Evolutionary conservation across 2,888 invertebrate species (phyloP).

Genomic region (Micoletzkya japonica): DNA sequence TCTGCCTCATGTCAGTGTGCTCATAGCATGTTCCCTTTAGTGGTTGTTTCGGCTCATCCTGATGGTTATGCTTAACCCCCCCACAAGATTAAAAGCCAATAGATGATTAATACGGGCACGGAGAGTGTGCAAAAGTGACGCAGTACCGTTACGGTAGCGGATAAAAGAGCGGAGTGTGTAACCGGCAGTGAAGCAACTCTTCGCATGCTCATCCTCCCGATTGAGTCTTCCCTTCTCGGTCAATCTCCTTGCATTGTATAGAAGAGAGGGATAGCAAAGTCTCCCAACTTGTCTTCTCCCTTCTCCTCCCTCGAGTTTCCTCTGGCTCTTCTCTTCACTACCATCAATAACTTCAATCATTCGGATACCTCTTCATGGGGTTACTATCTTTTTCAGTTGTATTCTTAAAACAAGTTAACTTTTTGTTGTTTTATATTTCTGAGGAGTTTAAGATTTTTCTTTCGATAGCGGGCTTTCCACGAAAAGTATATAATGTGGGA

Average conservation of each 20-base stretch:
- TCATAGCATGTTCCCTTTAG: too few species aligned
- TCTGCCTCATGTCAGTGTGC: too few species aligned
- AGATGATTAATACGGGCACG: too few species aligned
- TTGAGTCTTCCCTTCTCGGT: background rate
- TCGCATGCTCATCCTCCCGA: background rate
- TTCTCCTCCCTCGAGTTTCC: constrained; percentile 1
- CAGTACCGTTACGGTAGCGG: too few species aligned
- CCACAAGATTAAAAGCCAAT: too few species aligned
- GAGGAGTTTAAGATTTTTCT: background rate
- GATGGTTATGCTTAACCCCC: too few species aligned
- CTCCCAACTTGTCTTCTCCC: constrained; percentile 3
- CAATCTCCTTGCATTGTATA: background rate
- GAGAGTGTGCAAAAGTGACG: too few species aligned
- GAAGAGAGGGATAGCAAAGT: background rate
- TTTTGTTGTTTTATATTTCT: background rate
- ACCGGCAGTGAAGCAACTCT: too few species aligned
- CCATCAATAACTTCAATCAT: background rate
- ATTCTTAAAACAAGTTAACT: background rate
- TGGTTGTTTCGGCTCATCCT: too few species aligned
- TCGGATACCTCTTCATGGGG: background rate
- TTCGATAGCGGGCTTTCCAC: background rate
- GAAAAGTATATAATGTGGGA: too few species aligned
- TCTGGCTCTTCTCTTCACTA: constrained; percentile 4
- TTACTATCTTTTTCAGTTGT: background rate
- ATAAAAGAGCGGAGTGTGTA: too few species aligned